Evolutionary conservation across 2,797 vertebrate genomes (phyloP).

Genomic region (Tauraco hartlaubi): DNA sequence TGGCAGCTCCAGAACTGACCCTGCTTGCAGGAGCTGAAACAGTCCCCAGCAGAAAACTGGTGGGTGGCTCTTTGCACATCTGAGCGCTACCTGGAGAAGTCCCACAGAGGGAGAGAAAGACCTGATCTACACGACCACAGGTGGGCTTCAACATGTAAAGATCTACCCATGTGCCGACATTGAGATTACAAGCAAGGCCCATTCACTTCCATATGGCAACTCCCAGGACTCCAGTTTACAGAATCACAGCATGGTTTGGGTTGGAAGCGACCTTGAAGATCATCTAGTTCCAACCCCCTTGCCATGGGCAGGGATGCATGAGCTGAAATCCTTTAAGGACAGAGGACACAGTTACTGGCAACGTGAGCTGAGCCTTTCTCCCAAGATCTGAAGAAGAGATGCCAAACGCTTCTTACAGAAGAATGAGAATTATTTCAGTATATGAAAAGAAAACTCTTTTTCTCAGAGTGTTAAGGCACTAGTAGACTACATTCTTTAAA

Average conservation of each 20-base stretch:
- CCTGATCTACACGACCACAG: not conserved
- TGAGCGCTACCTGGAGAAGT: fast-evolving
- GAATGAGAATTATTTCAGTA: not conserved
- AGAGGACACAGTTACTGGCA: fast-evolving
- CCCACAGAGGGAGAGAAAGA: not conserved
- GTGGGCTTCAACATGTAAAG: not conserved
- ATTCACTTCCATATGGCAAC: not conserved
- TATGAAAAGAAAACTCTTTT: not conserved
- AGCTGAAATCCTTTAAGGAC: not conserved
- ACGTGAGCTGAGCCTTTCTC: not conserved
- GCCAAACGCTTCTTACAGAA: not conserved
- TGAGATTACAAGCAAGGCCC: not conserved
- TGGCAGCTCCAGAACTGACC: not conserved
- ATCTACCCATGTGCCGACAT: not conserved
- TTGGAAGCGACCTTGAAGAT: too few species aligned
- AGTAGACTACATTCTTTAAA: not conserved
- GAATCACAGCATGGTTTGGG: too few species aligned
- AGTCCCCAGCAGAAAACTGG: not conserved
- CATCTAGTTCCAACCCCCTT: too few species aligned
- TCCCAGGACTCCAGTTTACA: not conserved
- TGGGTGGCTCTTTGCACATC: not conserved
- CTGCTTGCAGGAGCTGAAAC: not conserved
- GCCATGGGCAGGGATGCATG: too few species aligned
- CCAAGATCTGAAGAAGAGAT: not conserved
- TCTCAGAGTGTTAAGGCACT: not conserved